Evolutionary conservation across 1,140 invertebrate genomes (phyloP).

Genomic region (Sycobia sp.): DNA sequence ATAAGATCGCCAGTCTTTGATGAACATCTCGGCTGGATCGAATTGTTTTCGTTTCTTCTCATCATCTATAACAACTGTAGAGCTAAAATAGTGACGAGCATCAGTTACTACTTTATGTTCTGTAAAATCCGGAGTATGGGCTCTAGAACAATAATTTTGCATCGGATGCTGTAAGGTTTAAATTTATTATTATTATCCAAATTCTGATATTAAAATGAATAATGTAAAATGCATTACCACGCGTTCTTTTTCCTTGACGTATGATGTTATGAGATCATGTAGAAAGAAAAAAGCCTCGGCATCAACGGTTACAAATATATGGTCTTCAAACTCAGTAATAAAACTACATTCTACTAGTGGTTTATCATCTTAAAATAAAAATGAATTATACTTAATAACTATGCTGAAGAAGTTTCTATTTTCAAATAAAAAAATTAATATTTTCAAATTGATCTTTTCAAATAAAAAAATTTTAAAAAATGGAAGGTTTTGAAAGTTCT

Average conservation of each 20-base stretch:
- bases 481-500: constrained; percentile 24
- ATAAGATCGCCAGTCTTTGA: constrained; percentile 90
- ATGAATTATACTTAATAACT: too few relatives aligned
- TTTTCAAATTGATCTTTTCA: too few relatives aligned
- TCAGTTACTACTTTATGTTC: constrained; percentile 44
- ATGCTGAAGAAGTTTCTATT: too few relatives aligned
- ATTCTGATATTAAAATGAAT: constrained; percentile 8
- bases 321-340: constrained; percentile 97
- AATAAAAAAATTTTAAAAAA: too few relatives aligned
- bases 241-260: constrained; percentile 89
- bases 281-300: constrained; percentile 97
- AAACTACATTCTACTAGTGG: constrained; percentile 94
- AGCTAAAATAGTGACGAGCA: constrained; percentile 37
- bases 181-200: constrained; percentile 8
- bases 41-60: constrained; percentile 60
- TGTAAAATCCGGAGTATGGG: constrained; percentile 59
- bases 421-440: too few relatives aligned
- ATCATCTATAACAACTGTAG: constrained; percentile 51
- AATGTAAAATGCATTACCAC: constrained; percentile 66
- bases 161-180: constrained; percentile 39
- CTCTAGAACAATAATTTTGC: constrained; percentile 52
- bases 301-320: constrained; percentile 97
- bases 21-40: constrained; percentile 67
- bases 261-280: constrained; percentile 94
- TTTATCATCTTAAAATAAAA: constrained; percentile 70